Conservation (phyloP, 2,797 vertebrate species). For the Eleutherodactylus coqui region DNA sequence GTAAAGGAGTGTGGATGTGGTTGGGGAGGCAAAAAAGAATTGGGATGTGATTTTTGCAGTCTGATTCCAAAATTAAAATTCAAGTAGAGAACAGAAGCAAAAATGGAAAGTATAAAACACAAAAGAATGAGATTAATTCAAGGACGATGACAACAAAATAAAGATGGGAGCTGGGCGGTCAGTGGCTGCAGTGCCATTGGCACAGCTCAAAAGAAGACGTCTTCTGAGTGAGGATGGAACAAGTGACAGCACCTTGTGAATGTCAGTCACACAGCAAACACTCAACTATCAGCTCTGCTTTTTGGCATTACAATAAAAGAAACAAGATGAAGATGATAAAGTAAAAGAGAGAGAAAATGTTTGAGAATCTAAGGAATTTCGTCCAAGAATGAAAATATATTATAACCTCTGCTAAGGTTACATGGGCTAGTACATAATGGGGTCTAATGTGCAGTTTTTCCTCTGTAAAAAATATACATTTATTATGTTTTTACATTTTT, state of each 20-base stretch:
- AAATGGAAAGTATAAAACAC: slow-evolving; percentile 28
- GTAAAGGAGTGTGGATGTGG: too few relatives aligned
- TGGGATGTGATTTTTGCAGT: neutral
- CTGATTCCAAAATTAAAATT: neutral
- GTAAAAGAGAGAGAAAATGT: slow-evolving; percentile 47
- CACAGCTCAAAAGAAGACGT: slow-evolving; percentile 56
- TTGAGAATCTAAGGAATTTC: slow-evolving; percentile 55
- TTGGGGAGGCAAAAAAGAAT: neutral
- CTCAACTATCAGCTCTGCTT: slow-evolving; percentile 20
- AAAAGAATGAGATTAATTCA: slow-evolving; percentile 38
- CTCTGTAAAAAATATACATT: neutral
- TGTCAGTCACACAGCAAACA: slow-evolving; percentile 29
- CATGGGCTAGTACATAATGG: neutral
- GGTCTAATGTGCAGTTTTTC: neutral
- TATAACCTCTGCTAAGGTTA: neutral
- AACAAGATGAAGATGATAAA: slow-evolving; percentile 56
- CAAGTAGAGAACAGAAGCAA: neutral
- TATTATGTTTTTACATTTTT: neutral
- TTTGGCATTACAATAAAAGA: slow-evolving; percentile 60
- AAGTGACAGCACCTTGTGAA: slow-evolving; percentile 45
- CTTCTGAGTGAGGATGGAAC: slow-evolving; percentile 50
- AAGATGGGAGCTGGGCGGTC: slow-evolving; percentile 41
- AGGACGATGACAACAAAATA: slow-evolving; percentile 59
- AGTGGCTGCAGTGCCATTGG: slow-evolving; percentile 39
- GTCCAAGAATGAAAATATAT: slow-evolving; percentile 8